Conservation (phyloP, 2,113 vertebrate genomes). For the Pteropus alecto region DNA sequence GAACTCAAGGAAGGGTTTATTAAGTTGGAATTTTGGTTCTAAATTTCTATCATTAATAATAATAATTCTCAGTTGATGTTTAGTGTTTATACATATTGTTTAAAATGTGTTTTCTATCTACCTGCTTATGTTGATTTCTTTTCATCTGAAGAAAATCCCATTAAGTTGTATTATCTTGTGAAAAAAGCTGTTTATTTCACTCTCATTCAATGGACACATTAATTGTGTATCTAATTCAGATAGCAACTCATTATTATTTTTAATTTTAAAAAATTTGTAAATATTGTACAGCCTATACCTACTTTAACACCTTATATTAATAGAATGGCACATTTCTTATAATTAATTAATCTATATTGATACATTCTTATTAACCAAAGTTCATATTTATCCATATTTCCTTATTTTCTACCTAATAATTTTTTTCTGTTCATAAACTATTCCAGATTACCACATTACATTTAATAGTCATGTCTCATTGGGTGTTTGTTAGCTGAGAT, state of each 20-base stretch:
- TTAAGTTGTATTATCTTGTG: not conserved
- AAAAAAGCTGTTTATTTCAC: not conserved
- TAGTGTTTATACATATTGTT: not conserved
- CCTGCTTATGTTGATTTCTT: not conserved
- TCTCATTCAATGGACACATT: not conserved
- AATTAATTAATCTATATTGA: not conserved
- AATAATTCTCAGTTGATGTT: not conserved
- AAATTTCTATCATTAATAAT: not conserved
- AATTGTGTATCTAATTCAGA: not conserved
- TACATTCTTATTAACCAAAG: not conserved
- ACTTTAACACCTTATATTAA: not conserved
- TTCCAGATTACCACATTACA: not conserved
- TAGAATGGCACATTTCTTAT: not conserved
- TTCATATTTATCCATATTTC: not conserved
- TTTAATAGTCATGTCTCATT: not conserved
- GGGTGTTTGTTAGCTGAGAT: not conserved
- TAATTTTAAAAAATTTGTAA: not conserved
- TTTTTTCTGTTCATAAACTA: not conserved
- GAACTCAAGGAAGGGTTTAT: not conserved
- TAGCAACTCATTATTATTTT: not conserved
- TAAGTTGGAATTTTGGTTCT: not conserved
- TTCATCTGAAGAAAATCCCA: not conserved
- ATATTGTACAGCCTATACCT: not conserved
- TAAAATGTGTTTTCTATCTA: not conserved
- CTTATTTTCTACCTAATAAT: not conserved